These are phyloP conservation scores for Halcyon senegalensis DNA, from an alignment of 2,113 vertebrate species.

Conservation along the genomic window DNA sequence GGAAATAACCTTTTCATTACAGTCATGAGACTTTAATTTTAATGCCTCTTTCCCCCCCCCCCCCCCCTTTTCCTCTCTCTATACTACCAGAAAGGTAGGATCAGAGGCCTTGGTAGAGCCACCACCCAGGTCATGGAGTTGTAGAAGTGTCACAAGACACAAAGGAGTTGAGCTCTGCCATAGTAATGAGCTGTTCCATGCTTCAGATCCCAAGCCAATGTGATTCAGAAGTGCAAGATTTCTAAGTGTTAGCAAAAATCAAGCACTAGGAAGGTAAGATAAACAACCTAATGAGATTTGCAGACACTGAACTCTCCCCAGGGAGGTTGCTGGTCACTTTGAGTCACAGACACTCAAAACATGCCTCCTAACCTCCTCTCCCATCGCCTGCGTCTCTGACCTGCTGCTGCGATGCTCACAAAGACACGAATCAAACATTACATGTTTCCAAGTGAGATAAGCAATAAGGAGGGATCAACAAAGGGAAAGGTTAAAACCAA, in stretches of 20 bases:
- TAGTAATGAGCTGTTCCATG: background rate
- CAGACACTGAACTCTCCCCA: background rate
- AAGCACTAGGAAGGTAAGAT: background rate
- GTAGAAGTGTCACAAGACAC: background rate
- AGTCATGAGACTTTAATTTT: constrained; percentile 46
- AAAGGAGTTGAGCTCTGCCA: background rate
- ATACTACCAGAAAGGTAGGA: constrained; percentile 49
- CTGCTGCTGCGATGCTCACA: background rate
- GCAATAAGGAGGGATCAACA: constrained; percentile 42
- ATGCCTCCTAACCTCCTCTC: background rate
- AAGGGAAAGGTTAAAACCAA: constrained; percentile 54
- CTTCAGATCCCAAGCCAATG: background rate
- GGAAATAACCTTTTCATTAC: constrained; percentile 60
- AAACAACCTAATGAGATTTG: background rate
- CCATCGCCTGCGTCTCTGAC: background rate
- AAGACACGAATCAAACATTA: background rate
- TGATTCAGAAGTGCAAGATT: background rate
- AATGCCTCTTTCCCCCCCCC: no score
- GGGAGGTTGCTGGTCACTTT: background rate
- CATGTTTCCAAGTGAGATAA: constrained; percentile 20
- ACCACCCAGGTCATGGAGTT: constrained; percentile 9
- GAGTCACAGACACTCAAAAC: background rate
- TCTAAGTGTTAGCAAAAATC: background rate
- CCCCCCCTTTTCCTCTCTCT: background rate
- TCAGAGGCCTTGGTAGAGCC: constrained; percentile 24